Base-by-base conservation (phyloP, 2,797 vertebrate species). In the Acropternis orthonyx region DNA sequence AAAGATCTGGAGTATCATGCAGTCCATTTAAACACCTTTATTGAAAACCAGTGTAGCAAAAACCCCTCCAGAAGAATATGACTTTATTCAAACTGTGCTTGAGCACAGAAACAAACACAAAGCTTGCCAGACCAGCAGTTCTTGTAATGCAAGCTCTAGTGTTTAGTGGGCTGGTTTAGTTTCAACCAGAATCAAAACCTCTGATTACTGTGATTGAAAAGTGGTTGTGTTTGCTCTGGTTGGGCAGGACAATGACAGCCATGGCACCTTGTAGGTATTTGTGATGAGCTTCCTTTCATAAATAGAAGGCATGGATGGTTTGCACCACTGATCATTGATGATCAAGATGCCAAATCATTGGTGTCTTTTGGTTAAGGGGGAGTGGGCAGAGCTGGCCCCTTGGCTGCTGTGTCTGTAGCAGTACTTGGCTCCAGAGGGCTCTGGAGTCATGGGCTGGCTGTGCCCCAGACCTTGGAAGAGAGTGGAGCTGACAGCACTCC, bases 401-500 rank as follows among this genome's bases (percentile, higher is more conserved):
- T 23, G 76, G 46, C 4, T 36, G 37, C 5, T 51, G 19, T 21
- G 11, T 6, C 17, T 58, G 55, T 0, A 4, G 30, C 14, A 8
- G 4, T 8, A 0, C 62, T n/a, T 34, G 46, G 21, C 85, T 75
- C 54, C 22, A 24, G 51, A 52, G 39, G 12, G 2, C 5, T 13
- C 48, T 36, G 22, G 30, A 37, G 28, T 12, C 2, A 6, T 55
- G 61, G 14, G 28, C n/a, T 28, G 48, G 10, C 14, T 2, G 4
- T 8, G 7, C 8, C 30, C 28, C 12, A 2, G n/a, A 5, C 46
- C 11, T 7, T 30, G 54, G 41, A 15, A 30, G 51, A 10, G 13
- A 14, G 28, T 3, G 12, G 54, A 52, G 37, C 15, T 20, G 9
- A 20, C 39, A 43, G 4, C 0, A 2, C 2, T 10, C 12, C 20